Evolutionary conservation across 1,140 invertebrate genomes (phyloP).

Genomic region (Ips typographus): DNA sequence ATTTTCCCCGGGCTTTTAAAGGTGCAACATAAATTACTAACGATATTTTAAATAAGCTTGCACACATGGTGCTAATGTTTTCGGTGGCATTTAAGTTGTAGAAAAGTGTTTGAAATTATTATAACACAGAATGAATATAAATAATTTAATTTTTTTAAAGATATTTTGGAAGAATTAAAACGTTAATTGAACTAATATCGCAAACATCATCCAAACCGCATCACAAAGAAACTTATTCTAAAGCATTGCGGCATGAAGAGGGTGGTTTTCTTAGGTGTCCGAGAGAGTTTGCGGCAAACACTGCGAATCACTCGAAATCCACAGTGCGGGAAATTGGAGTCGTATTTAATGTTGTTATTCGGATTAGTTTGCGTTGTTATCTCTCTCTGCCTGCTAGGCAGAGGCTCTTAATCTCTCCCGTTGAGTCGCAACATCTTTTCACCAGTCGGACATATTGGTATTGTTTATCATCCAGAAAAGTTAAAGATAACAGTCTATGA

Average conservation of each 20-base stretch:
- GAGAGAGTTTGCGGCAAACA: constrained; percentile 44
- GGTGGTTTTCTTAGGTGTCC: constrained; percentile 44
- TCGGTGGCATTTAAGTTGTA: too few species aligned
- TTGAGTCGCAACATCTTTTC: constrained; percentile 13
- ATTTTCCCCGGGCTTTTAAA: constrained; percentile 31
- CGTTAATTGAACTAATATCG: too few species aligned
- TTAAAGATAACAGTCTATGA: constrained; percentile 18
- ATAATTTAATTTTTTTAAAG: too few species aligned
- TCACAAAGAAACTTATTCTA: constrained; percentile 21
- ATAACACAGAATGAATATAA: too few species aligned
- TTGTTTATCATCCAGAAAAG: constrained; percentile 37
- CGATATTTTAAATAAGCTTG: not conserved
- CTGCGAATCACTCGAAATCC: constrained; percentile 50
- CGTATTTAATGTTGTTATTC: constrained; percentile 56
- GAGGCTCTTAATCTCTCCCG: constrained; percentile 1
- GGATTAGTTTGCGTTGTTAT: constrained; percentile 52
- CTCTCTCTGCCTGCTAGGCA: constrained; percentile 43
- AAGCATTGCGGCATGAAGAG: constrained; percentile 25
- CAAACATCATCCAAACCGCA: not conserved
- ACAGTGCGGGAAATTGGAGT: constrained; percentile 55
- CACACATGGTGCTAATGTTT: too few species aligned
- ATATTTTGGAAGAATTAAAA: too few species aligned
- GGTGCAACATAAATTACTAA: constrained; percentile 26
- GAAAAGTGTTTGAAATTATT: too few species aligned
- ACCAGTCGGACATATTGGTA: constrained; percentile 30